A percentile compares a stretch with the other conserved stretches of the same genome.
Evolutionary conservation across 2,797 vertebrate species (phyloP).

Genomic region (Luscinia luscinia): DNA sequence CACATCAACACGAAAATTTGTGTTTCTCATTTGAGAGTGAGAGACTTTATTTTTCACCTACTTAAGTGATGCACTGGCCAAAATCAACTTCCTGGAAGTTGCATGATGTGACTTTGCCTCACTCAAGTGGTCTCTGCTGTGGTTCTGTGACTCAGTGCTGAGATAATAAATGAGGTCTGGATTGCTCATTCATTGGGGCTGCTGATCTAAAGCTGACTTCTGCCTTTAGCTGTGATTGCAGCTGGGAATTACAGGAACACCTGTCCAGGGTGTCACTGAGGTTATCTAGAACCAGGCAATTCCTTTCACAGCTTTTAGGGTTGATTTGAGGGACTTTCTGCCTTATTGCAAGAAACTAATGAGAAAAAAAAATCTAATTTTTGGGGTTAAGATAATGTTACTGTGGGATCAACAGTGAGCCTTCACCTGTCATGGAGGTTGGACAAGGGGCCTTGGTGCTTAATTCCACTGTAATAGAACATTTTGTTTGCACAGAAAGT

Average conservation of each 20-base stretch:
- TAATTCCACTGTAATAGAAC: not conserved
- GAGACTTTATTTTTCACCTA: not conserved
- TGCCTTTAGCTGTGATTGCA: not conserved
- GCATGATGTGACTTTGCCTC: not conserved
- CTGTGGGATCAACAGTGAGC: not conserved
- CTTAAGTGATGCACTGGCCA: not conserved
- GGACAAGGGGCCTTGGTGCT: not conserved
- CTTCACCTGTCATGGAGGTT: not conserved
- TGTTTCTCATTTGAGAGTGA: not conserved
- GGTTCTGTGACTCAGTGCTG: not conserved
- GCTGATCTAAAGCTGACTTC: not conserved
- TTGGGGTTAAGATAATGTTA: not conserved
- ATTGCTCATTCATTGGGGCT: not conserved
- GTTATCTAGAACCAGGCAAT: not conserved
- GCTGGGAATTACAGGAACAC: not conserved
- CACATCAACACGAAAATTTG: not conserved
- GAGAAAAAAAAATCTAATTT: not conserved
- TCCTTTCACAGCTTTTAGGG: not conserved
- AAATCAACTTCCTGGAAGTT: not conserved
- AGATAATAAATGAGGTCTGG: not conserved
- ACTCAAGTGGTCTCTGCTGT: not conserved
- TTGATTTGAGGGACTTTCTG: not conserved
- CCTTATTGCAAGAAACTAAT: not conserved
- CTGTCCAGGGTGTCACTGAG: not conserved
- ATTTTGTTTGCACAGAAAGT: not conserved